These are phyloP conservation scores for Rallus limicola DNA, from an alignment of 2,113 vertebrate genomes.

Conservation along the genomic window DNA sequence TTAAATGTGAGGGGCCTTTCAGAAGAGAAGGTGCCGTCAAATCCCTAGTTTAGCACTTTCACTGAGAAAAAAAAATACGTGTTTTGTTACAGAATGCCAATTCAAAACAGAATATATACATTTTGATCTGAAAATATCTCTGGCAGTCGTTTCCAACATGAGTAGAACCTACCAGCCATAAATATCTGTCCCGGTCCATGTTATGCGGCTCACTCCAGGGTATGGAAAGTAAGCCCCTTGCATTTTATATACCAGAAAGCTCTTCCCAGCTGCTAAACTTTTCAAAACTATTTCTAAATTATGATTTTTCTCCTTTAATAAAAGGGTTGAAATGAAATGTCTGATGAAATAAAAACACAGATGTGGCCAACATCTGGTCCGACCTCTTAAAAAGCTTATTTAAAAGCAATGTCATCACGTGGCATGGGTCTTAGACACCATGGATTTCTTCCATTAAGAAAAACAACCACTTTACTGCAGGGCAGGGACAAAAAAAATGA, in stretches of 20 bases:
- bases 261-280: constrained; percentile 30
- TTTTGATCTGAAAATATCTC: constrained; percentile 9
- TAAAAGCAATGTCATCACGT: constrained; percentile 51
- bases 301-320: constrained; percentile 51
- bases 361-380: constrained; percentile 68
- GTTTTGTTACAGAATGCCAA: constrained; percentile 1
- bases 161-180: neutral
- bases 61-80: neutral
- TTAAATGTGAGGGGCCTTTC: constrained; percentile 5
- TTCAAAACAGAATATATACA: neutral
- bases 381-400: constrained; percentile 67
- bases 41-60: neutral
- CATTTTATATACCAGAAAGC: neutral
- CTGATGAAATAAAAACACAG: constrained; percentile 47
- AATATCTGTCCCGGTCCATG: neutral
- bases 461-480: constrained; percentile 33
- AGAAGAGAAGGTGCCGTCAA: neutral
- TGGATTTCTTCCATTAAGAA: neutral
- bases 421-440: constrained; percentile 19
- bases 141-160: neutral
- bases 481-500: constrained; percentile 32
- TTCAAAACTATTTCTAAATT: constrained; percentile 22
- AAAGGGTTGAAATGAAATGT: constrained; percentile 1
- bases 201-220: neutral
- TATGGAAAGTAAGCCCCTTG: neutral